Evolutionary conservation across 2,888 invertebrate genomes (phyloP).

Genomic region (Catocala nupta): DNA sequence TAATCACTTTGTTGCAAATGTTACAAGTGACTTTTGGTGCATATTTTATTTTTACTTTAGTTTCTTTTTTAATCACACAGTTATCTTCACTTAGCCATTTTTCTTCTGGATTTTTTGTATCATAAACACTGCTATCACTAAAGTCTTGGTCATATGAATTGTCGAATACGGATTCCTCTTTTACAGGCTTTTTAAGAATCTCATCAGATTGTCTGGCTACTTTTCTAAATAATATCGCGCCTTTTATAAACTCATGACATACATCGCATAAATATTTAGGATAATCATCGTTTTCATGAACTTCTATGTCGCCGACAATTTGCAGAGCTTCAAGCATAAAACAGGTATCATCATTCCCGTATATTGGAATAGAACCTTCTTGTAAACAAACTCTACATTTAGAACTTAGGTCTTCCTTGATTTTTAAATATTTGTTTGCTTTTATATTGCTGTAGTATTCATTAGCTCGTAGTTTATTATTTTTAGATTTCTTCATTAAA

Average conservation of each 20-base stretch:
- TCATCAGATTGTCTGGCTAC: slow-evolving; percentile 64
- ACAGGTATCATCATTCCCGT: slow-evolving; percentile 22
- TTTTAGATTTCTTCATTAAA: slow-evolving; percentile 34
- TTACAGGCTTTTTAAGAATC: slow-evolving; percentile 58
- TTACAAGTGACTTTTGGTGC: slow-evolving; percentile 62
- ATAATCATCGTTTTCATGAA: slow-evolving; percentile 62
- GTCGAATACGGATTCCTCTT: slow-evolving; percentile 47
- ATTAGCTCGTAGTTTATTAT: slow-evolving; percentile 15
- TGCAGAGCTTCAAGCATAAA: slow-evolving; percentile 24
- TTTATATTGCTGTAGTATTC: slow-evolving; percentile 45
- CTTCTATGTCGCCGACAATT: slow-evolving; percentile 56
- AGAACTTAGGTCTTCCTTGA: slow-evolving; percentile 1
- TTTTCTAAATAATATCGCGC: slow-evolving; percentile 67
- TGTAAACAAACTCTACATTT: slow-evolving; percentile 46
- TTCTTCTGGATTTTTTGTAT: slow-evolving; percentile 37
- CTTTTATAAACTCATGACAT: slow-evolving; percentile 68
- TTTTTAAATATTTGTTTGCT: slow-evolving; percentile 23
- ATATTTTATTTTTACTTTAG: slow-evolving; percentile 50
- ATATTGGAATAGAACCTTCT: slow-evolving; percentile 52
- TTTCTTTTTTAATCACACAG: slow-evolving; percentile 40
- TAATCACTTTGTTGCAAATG: slow-evolving; percentile 64
- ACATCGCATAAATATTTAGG: slow-evolving; percentile 68
- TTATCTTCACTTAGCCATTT: slow-evolving; percentile 40
- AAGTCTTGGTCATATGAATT: slow-evolving; percentile 43
- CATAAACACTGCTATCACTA: slow-evolving; percentile 46